phyloP scores from a whole-genome alignment of 2,888 invertebrate species.

The Lottia gigantea region DNA sequence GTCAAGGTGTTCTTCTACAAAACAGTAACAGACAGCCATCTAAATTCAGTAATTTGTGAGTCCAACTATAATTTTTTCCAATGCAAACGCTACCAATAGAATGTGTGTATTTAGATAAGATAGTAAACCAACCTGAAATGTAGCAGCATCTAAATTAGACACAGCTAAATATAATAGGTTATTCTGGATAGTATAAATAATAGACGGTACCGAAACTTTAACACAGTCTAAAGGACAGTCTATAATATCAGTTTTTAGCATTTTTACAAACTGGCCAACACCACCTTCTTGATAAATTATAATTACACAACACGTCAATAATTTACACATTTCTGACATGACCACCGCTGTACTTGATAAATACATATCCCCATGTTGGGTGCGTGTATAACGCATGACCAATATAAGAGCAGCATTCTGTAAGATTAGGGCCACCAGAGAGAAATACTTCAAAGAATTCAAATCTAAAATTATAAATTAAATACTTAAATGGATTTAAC shows the following conservation, averaged over 20 bases:
- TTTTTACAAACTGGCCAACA: constrained; percentile 44
- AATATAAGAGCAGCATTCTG: constrained; percentile 97
- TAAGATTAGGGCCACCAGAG: constrained; percentile 79
- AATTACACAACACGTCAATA: constrained; percentile 82
- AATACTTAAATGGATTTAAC: too few relatives aligned
- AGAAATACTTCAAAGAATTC: constrained; percentile 80
- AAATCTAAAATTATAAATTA: constrained; percentile 20
- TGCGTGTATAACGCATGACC: constrained; percentile 94
- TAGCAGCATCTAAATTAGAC: constrained; percentile 97
- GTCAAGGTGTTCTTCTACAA: too few relatives aligned
- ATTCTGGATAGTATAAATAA: constrained; percentile 95
- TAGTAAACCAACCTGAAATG: constrained; percentile 81
- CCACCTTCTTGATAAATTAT: constrained; percentile 68
- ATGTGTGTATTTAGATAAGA: too few relatives aligned
- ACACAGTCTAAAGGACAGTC: constrained; percentile 75
- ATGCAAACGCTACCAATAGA: too few relatives aligned
- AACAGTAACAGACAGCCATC: too few relatives aligned
- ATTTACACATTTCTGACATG: constrained; percentile 90
- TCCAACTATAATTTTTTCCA: too few relatives aligned
- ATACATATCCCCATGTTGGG: constrained; percentile 89
- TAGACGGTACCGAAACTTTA: constrained; percentile 89
- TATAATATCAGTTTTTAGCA: constrained; percentile 62
- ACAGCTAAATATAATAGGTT: constrained; percentile 96
- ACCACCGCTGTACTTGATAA: constrained; percentile 93
- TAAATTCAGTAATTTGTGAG: too few relatives aligned